A percentile compares a stretch with the other conserved stretches of the same genome.
Evolutionary conservation across 2,888 invertebrate genomes (phyloP).

Genomic region (Ametastegia equiseti): DNA sequence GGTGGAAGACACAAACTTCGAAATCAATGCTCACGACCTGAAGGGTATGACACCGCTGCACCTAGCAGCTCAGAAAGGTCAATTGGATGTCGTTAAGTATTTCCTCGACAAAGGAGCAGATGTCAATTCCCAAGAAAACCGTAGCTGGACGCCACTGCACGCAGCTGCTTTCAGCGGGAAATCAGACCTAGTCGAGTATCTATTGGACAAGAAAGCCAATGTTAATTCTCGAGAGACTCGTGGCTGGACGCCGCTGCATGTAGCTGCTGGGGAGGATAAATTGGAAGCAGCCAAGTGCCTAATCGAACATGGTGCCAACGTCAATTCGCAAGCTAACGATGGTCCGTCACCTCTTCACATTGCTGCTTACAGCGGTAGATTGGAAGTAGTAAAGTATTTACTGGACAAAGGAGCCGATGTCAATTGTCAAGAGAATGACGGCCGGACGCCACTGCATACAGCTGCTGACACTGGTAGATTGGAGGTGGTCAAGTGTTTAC

Average conservation of each 20-base stretch:
- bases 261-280: constrained; percentile 84
- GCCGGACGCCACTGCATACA: not conserved
- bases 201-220: not conserved
- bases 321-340: not conserved
- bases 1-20: not conserved
- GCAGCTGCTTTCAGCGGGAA: not conserved
- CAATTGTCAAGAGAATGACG: not conserved
- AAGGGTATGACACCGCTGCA: constrained; percentile 79
- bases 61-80: constrained; percentile 84
- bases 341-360: not conserved
- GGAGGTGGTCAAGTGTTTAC: not conserved
- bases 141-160: not conserved
- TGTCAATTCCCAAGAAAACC: not conserved
- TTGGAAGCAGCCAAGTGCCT: constrained; percentile 82
- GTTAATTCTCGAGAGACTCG: not conserved
- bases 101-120: constrained; percentile 86
- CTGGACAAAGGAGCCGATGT: not conserved
- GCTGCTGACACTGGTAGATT: not conserved
- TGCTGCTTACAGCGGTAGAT: not conserved
- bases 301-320: constrained; percentile 84
- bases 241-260: constrained; percentile 80
- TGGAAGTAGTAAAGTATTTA: not conserved
- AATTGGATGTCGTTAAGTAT: constrained; percentile 82
- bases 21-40: not conserved
- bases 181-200: not conserved